phyloP scores from a whole-genome alignment of 2,113 vertebrate genomes.

The Mionectes macconnelli region DNA sequence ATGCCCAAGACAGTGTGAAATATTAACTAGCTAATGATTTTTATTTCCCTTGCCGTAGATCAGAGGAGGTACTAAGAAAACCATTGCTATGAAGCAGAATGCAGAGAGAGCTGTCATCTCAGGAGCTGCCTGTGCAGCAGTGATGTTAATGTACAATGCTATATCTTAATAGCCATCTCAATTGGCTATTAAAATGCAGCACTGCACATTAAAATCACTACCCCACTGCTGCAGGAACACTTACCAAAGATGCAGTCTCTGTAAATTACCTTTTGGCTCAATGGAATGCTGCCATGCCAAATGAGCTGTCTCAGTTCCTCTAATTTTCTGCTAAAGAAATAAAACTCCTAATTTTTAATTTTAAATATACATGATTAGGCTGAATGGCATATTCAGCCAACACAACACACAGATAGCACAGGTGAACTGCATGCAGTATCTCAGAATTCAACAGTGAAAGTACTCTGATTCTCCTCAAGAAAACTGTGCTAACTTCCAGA shows the following conservation, averaged over 20 bases:
- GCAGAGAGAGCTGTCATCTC: background rate
- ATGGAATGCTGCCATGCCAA: background rate
- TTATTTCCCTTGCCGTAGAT: constrained; percentile 15
- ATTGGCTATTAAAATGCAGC: constrained; percentile 51
- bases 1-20: background rate
- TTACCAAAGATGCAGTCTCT: constrained; percentile 10
- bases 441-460: background rate
- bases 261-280: constrained; percentile 30
- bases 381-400: background rate
- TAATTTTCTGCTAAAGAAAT: constrained; percentile 37
- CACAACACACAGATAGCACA: background rate
- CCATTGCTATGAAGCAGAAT: background rate
- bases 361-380: background rate
- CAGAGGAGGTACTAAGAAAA: background rate
- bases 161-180: constrained; percentile 49
- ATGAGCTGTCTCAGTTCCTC: background rate
- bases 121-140: background rate
- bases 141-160: constrained; percentile 19
- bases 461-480: background rate
- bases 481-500: background rate
- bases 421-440: background rate
- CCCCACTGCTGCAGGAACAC: constrained; percentile 1
- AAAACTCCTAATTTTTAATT: constrained; percentile 6
- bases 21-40: constrained; percentile 30
- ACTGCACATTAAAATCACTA: constrained; percentile 34